Evolutionary conservation across 2,797 vertebrate genomes (phyloP).

Genomic region (Glossophaga mutica): DNA sequence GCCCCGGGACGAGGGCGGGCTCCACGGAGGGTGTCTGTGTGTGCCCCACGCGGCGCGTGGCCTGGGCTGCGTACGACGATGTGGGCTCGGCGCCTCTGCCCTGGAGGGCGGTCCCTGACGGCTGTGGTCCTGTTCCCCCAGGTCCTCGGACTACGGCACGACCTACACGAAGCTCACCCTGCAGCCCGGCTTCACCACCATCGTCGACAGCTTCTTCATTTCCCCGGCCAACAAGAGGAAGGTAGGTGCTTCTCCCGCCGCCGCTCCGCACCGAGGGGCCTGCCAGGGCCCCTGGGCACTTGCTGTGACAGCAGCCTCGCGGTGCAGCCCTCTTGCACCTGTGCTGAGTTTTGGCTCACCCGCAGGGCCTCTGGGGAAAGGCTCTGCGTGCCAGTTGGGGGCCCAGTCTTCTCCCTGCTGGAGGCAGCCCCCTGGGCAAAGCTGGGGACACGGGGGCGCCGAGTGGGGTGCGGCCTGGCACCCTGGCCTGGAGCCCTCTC

Average conservation of each 20-base stretch:
- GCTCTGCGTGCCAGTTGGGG: accelerated
- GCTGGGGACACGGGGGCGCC: accelerated
- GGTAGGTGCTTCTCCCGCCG: constrained; percentile 80
- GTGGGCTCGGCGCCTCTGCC: accelerated
- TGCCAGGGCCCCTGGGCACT: neutral
- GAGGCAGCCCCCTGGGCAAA: accelerated
- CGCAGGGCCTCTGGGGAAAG: too few relatives aligned
- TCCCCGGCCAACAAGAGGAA: constrained; percentile 97
- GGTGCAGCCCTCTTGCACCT: accelerated
- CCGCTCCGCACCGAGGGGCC: accelerated
- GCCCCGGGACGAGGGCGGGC: neutral
- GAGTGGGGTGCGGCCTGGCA: accelerated
- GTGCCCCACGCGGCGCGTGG: accelerated
- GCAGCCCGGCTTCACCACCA: constrained; percentile 91
- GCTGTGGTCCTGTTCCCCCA: constrained; percentile 76
- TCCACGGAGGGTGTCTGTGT: neutral
- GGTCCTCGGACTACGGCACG: constrained; percentile 95
- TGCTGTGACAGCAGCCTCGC: neutral
- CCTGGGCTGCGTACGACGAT: accelerated
- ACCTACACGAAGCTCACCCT: constrained; percentile 95
- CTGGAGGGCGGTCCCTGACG: accelerated
- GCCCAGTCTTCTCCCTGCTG: accelerated
- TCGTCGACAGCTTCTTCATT: constrained; percentile 98
- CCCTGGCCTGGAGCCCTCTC: accelerated
- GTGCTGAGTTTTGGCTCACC: accelerated